Percentiles rank a stretch among this genome's conserved stretches.
phyloP scores from a whole-genome alignment of 2,888 invertebrate species.

The Meganola albula region DNA sequence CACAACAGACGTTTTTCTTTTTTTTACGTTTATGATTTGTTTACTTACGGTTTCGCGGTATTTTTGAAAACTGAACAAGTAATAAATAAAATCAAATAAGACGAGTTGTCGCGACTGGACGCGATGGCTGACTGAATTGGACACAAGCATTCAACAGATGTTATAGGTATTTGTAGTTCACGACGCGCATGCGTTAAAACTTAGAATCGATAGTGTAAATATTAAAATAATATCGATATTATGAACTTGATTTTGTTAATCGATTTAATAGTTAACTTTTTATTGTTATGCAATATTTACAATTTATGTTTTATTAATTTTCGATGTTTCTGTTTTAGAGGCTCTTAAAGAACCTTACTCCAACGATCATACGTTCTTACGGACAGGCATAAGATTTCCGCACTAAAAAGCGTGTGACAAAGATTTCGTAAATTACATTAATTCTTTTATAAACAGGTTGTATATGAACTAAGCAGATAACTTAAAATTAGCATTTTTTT shows the following conservation, averaged over 20 bases:
- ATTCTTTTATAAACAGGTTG: no score
- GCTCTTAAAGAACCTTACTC: no score
- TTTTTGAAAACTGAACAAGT: constrained; percentile 35
- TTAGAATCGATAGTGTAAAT: constrained; percentile 56
- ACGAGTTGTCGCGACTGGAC: constrained; percentile 43
- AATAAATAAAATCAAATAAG: constrained; percentile 37
- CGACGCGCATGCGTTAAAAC: constrained; percentile 52
- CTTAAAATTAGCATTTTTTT: no score
- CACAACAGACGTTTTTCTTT: constrained; percentile 19
- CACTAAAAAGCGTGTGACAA: no score
- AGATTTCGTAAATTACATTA: no score
- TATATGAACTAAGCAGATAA: no score
- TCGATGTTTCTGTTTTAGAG: no score
- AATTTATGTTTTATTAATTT: no score
- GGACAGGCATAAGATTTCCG: no score
- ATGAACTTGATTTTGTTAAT: constrained; percentile 15
- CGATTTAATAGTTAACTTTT: constrained; percentile 13
- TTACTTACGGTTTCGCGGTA: constrained; percentile 32
- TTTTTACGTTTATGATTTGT: constrained; percentile 9
- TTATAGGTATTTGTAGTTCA: constrained; percentile 50
- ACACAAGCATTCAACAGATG: constrained; percentile 55
- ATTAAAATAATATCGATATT: constrained; percentile 22
- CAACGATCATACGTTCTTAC: no score
- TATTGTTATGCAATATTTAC: no score
- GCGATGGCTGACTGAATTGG: constrained; percentile 63